Evolutionary conservation across 2,797 vertebrate genomes (phyloP).

Genomic region (Etheostoma nigrum): DNA sequence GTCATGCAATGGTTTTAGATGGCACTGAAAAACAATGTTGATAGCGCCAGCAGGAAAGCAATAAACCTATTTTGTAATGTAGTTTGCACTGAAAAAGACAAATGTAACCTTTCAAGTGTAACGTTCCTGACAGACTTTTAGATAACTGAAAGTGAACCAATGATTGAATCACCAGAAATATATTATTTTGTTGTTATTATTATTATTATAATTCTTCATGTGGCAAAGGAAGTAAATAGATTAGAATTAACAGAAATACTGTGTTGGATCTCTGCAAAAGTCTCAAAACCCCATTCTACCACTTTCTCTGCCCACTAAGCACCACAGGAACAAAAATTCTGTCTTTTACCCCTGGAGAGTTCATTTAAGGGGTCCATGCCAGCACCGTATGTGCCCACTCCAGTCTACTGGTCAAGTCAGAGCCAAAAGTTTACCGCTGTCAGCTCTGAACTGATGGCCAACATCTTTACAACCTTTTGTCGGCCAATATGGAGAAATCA

Average conservation of each 20-base stretch:
- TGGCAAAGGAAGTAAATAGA: not conserved
- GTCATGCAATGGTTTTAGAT: too few species aligned
- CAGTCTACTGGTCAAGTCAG: slow-evolving; percentile 50
- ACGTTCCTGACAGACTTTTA: slow-evolving; percentile 12
- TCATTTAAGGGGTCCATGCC: slow-evolving; percentile 56
- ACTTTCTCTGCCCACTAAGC: not conserved
- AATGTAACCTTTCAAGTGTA: slow-evolving; percentile 11
- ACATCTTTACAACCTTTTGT: slow-evolving; percentile 65
- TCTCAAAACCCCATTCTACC: slow-evolving; percentile 8
- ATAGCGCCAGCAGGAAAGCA: too few species aligned
- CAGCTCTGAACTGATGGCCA: slow-evolving; percentile 65
- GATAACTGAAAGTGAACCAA: slow-evolving; percentile 2
- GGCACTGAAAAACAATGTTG: too few species aligned
- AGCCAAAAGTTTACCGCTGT: slow-evolving; percentile 74
- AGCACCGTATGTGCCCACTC: slow-evolving; percentile 7
- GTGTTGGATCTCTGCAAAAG: not conserved
- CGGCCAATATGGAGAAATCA: slow-evolving; percentile 43
- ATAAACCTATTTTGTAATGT: not conserved
- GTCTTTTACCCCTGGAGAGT: slow-evolving; percentile 10
- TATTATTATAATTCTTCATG: not conserved
- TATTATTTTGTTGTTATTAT: not conserved
- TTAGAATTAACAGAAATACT: not conserved
- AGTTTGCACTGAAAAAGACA: not conserved
- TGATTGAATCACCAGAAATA: not conserved
- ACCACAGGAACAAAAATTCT: slow-evolving; percentile 5